Base-by-base conservation (phyloP, 2,797 vertebrate genomes). In the Pseudopleuronectes americanus region DNA sequence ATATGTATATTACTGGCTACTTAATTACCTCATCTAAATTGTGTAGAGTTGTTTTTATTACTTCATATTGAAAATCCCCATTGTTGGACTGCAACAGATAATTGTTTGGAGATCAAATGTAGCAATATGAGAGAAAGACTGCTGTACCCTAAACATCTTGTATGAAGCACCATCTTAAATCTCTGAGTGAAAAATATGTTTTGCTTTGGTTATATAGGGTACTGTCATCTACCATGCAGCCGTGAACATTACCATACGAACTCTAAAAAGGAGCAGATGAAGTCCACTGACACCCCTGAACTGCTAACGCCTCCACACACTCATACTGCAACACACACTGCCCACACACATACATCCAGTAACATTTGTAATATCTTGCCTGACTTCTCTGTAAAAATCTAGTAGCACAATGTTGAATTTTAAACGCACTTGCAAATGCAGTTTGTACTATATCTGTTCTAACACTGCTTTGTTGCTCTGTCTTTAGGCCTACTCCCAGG, bases 401-500 rank as follows among this genome's bases (percentile, higher is more conserved):
- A 70, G 76, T 83, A 31, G 71, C 63, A 59, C 79, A 69, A 53
- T 81, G 77, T 70, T 67, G 77, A 85, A 86, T 85, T 53, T 86
- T 74, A 62, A 75, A 71, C 77, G 70, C 54, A 36, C 60, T 76
- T 80, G 53, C n/a, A 49, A 77, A 63, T 80, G 48, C 58, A 58
- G 19, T 60, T 74, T 83, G 61, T 68, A 57, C 71, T 74, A 16
- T 76, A 58, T 74, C 28, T 80, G 6, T 84, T 86, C 66, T 80
- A 76, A 87, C 71, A 58, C 60, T 71, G 51, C 22, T 90, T 69
- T 84, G 56, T 74, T 80, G 38, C 74, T 87, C 47, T 89, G 52
- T 88, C 78, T 61, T 66, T 61, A 99, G 98, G 98, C 98, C 0
- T 99, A 99, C 94, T 99, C 96, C 86, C 97, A 99, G 90, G 98